phyloP scores from a whole-genome alignment of 2,888 invertebrate species.

The Oscheius onirici region DNA sequence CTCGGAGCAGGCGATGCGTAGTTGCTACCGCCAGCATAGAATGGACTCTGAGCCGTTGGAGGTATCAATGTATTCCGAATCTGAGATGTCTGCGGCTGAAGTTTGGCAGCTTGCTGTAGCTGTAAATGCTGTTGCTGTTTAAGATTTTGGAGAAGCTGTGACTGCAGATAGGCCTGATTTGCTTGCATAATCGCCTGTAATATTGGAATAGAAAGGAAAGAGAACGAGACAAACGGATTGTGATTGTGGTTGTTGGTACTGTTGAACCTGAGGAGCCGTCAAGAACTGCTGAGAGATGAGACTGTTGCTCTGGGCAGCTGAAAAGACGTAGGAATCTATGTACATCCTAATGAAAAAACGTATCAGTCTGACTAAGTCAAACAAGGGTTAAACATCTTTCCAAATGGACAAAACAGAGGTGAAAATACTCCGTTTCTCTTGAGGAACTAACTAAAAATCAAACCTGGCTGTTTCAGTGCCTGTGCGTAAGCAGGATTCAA shows the following conservation, averaged over 20 bases:
- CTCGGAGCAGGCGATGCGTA: constrained; percentile 25
- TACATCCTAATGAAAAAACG: too few relatives aligned
- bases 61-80: constrained; percentile 13
- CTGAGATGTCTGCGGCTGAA: constrained; percentile 1
- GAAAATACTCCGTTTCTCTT: too few relatives aligned
- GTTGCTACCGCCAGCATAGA: neutral
- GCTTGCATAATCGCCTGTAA: neutral
- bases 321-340: too few relatives aligned
- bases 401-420: too few relatives aligned
- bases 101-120: neutral
- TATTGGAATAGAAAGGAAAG: neutral
- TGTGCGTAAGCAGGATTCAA: neutral
- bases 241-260: neutral
- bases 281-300: constrained; percentile 28
- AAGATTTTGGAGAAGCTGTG: constrained; percentile 5
- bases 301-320: constrained; percentile 26
- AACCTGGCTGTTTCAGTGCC: neutral
- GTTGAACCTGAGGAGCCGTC: neutral
- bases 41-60: neutral
- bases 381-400: too few relatives aligned
- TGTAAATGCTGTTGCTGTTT: constrained; percentile 4
- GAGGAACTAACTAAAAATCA: too few relatives aligned
- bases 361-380: too few relatives aligned
- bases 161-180: neutral
- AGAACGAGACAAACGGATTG: neutral